Evolutionary conservation across 2,797 vertebrate species (phyloP).

Genomic region (Oryzias sinensis): DNA sequence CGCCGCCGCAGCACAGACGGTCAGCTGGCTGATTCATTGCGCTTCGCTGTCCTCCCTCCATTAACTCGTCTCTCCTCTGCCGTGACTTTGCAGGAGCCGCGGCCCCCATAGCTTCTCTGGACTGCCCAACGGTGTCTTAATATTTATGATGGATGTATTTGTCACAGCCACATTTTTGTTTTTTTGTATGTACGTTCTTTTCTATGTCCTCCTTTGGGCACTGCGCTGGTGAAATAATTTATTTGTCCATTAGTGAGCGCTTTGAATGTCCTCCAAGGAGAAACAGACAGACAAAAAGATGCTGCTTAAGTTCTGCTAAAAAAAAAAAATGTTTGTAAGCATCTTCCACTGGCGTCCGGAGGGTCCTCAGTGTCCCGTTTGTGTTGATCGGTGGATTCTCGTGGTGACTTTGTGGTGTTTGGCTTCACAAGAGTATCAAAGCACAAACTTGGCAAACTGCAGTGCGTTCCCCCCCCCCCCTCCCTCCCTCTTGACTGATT

Average conservation of each 20-base stretch:
- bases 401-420: constrained; percentile 65
- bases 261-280: constrained; percentile 56
- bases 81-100: constrained; percentile 49
- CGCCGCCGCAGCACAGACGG: constrained; percentile 12
- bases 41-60: constrained; percentile 36
- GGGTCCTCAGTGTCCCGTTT: constrained; percentile 54
- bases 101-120: constrained; percentile 41
- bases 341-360: constrained; percentile 13
- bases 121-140: constrained; percentile 71
- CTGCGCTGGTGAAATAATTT: constrained; percentile 50
- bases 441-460: constrained; percentile 58
- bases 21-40: constrained; percentile 25
- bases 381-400: constrained; percentile 64
- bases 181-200: constrained; percentile 52
- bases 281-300: background rate
- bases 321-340: constrained; percentile 15
- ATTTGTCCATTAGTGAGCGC: constrained; percentile 51
- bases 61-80: constrained; percentile 13
- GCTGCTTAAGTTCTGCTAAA: constrained; percentile 32
- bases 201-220: constrained; percentile 49
- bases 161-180: constrained; percentile 64
- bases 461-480: constrained; percentile 30
- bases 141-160: constrained; percentile 72
- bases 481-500: constrained; percentile 26
- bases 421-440: constrained; percentile 65